Percentiles rank a stretch among this genome's conserved stretches.
Evolutionary conservation across 2,797 vertebrate species (phyloP).

Genomic region (Microctenopoma steveboyesi): DNA sequence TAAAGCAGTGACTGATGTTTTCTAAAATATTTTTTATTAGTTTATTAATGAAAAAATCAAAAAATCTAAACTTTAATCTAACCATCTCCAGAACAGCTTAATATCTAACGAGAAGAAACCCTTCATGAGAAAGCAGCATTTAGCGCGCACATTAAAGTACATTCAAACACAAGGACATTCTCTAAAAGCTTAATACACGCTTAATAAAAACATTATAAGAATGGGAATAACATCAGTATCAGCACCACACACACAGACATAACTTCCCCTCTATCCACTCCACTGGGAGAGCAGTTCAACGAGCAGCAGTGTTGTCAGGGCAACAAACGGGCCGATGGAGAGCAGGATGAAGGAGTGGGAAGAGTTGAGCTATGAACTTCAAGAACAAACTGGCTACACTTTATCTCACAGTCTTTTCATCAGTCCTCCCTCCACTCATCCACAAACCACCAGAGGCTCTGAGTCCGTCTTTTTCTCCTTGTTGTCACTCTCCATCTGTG

Average conservation of each 20-base stretch:
- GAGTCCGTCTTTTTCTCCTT: constrained; percentile 37
- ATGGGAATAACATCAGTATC: neutral
- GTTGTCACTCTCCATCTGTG: constrained; percentile 26
- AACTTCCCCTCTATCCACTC: constrained; percentile 41
- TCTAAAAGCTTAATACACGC: too few relatives aligned
- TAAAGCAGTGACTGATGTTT: too few relatives aligned
- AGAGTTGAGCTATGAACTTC: constrained; percentile 74
- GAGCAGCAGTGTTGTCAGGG: constrained; percentile 72
- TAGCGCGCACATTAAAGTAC: too few relatives aligned
- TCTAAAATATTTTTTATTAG: too few relatives aligned
- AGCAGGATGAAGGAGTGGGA: constrained; percentile 66
- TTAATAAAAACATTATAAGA: too few relatives aligned
- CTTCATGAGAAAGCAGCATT: too few relatives aligned
- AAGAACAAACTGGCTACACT: constrained; percentile 47
- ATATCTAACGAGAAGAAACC: too few relatives aligned
- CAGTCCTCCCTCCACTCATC: constrained; percentile 59
- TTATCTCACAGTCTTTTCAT: constrained; percentile 58
- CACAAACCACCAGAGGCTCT: constrained; percentile 57
- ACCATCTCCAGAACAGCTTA: neutral
- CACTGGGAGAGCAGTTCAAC: constrained; percentile 54
- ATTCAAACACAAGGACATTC: too few relatives aligned
- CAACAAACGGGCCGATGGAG: constrained; percentile 66
- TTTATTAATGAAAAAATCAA: too few relatives aligned
- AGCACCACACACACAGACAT: constrained; percentile 31
- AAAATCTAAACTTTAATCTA: neutral